A percentile compares a stretch with the other conserved stretches of the same genome.
These are phyloP conservation scores for Mesodorylaimus sp. DNA, from an alignment of 2,888 invertebrate genomes.

Conservation along the genomic window DNA sequence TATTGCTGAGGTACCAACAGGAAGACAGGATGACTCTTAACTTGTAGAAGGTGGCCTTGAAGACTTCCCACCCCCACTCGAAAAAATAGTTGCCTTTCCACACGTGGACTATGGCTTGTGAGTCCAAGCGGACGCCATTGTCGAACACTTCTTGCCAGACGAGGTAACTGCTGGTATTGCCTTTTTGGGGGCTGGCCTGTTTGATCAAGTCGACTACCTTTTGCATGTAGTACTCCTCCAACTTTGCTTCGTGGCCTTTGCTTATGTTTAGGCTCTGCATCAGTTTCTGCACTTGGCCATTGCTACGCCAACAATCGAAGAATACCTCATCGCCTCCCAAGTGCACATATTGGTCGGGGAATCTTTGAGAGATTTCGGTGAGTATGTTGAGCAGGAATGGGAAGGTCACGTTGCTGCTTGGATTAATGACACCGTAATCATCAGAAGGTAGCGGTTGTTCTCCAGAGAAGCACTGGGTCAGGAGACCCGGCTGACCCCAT, in stretches of 20 bases:
- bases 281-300: too few relatives aligned
- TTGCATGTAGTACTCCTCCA: slow-evolving; percentile 52
- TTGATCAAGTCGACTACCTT: slow-evolving; percentile 18
- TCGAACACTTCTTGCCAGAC: slow-evolving; percentile 77
- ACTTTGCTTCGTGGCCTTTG: too few relatives aligned
- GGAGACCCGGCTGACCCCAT: slow-evolving; percentile 47
- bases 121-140: slow-evolving; percentile 44
- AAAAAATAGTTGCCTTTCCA: slow-evolving; percentile 43
- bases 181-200: too few relatives aligned
- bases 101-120: slow-evolving; percentile 57
- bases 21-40: slow-evolving; percentile 46
- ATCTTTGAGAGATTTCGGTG: slow-evolving; percentile 48
- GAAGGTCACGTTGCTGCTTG: slow-evolving; percentile 47
- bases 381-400: slow-evolving; percentile 49
- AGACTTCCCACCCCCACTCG: slow-evolving; percentile 12
- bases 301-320: slow-evolving; percentile 21
- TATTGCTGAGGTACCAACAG: slow-evolving; percentile 69
- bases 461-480: slow-evolving; percentile 52
- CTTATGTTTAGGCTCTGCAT: too few relatives aligned
- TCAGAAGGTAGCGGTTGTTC: too few relatives aligned
- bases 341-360: slow-evolving; percentile 66
- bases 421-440: slow-evolving; percentile 67
- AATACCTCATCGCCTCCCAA: slow-evolving; percentile 80
- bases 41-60: slow-evolving; percentile 16
- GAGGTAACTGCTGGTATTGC: slow-evolving; percentile 39